A percentile compares a stretch with the other conserved stretches of the same genome.
phyloP scores from a whole-genome alignment of 2,888 invertebrate species.

The Notodonta ziczac region DNA sequence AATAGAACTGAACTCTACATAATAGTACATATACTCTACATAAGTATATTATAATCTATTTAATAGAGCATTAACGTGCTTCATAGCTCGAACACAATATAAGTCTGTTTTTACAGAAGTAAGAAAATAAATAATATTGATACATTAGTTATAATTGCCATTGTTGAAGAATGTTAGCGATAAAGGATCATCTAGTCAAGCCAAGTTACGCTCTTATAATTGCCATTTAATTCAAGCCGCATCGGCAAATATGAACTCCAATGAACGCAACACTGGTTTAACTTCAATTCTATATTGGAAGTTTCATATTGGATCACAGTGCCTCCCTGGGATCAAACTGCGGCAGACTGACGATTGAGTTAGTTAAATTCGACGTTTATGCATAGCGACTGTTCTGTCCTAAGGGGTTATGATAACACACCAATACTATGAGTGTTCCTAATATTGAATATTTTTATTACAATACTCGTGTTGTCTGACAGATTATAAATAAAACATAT shows the following conservation, averaged over 20 bases:
- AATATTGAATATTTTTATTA: no score
- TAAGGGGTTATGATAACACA: neutral
- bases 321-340: constrained; percentile 19
- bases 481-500: no score
- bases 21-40: no score
- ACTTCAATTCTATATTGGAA: constrained; percentile 31
- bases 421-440: no score
- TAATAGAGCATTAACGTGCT: no score
- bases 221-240: constrained; percentile 26
- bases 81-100: no score
- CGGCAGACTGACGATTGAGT: neutral
- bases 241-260: constrained; percentile 25
- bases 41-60: no score
- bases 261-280: constrained; percentile 12
- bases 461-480: no score
- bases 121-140: no score
- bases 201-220: constrained; percentile 14
- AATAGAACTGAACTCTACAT: no score
- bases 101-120: no score
- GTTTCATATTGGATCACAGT: constrained; percentile 26
- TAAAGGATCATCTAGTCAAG: neutral
- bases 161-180: neutral
- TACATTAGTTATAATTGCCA: neutral
- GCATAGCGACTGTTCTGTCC: neutral
- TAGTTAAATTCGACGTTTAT: neutral